Evolutionary conservation across 2,797 vertebrate genomes (phyloP).

Genomic region (Danio aesculapii): DNA sequence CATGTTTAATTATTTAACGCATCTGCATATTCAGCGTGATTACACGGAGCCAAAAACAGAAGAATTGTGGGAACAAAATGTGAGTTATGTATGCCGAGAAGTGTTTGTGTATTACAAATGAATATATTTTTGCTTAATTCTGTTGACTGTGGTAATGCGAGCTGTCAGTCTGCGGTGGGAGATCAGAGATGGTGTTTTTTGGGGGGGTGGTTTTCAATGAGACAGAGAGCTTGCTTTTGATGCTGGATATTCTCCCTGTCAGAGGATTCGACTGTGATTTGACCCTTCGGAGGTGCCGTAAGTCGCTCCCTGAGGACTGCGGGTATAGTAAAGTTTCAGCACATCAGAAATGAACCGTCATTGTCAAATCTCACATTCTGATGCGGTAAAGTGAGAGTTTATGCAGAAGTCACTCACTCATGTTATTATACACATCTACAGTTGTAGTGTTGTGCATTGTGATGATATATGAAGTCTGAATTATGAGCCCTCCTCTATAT

Average conservation of each 20-base stretch:
- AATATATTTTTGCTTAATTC: slow-evolving; percentile 77
- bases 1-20: slow-evolving; percentile 84
- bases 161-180: slow-evolving; percentile 70
- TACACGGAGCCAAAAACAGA: slow-evolving; percentile 71
- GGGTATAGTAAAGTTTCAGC: not conserved
- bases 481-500: no score
- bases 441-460: no score
- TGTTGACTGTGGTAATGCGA: slow-evolving; percentile 65
- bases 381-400: not conserved
- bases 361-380: not conserved
- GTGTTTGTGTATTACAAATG: slow-evolving; percentile 84
- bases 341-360: slow-evolving; percentile 10
- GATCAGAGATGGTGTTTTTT: slow-evolving; percentile 72
- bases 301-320: not conserved
- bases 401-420: not conserved
- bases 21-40: slow-evolving; percentile 82
- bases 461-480: no score
- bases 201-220: slow-evolving; percentile 35
- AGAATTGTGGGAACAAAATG: slow-evolving; percentile 81
- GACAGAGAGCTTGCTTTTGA: slow-evolving; percentile 21
- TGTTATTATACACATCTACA: not conserved
- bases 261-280: not conserved
- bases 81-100: slow-evolving; percentile 83
- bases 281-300: not conserved
- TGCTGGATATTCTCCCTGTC: not conserved